Conservation (phyloP, 2,113 vertebrate species). For the Alaudala cheleensis region DNA sequence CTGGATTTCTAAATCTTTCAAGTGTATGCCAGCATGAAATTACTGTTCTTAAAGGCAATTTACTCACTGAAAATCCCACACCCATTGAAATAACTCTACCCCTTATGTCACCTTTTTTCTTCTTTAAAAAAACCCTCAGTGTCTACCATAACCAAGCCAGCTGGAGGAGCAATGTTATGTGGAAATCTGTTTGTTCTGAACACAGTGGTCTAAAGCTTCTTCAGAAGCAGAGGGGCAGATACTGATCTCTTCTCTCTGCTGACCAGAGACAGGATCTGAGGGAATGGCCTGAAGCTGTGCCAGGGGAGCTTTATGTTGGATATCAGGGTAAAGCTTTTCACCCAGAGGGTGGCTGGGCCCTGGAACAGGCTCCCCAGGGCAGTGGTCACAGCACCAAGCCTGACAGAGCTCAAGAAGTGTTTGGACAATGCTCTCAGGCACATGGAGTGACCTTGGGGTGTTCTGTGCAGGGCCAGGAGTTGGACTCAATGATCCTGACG, state of each 20-base stretch:
- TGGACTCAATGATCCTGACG: rapidly evolving
- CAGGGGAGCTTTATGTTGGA: neutral
- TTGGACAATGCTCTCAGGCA: rapidly evolving
- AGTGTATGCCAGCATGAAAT: constrained; percentile 25
- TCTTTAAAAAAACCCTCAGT: neutral
- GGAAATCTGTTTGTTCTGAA: neutral
- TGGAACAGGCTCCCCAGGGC: neutral
- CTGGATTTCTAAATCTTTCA: constrained; percentile 4
- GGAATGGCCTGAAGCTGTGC: rapidly evolving
- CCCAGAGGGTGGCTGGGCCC: neutral
- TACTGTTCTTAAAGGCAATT: constrained; percentile 13
- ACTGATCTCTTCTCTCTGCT: neutral
- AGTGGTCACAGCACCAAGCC: neutral
- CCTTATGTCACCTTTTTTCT: neutral
- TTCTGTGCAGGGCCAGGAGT: neutral
- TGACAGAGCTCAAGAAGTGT: rapidly evolving
- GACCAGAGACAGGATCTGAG: neutral
- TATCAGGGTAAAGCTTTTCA: rapidly evolving
- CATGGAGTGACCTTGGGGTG: neutral
- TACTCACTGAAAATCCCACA: neutral
- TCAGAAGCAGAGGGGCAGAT: rapidly evolving
- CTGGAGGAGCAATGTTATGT: neutral
- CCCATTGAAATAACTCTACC: neutral
- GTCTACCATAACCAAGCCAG: neutral
- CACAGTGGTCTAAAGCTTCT: neutral